These are phyloP conservation scores for Polymixis flavicincta DNA, from an alignment of 2,888 invertebrate genomes.

Conservation along the genomic window DNA sequence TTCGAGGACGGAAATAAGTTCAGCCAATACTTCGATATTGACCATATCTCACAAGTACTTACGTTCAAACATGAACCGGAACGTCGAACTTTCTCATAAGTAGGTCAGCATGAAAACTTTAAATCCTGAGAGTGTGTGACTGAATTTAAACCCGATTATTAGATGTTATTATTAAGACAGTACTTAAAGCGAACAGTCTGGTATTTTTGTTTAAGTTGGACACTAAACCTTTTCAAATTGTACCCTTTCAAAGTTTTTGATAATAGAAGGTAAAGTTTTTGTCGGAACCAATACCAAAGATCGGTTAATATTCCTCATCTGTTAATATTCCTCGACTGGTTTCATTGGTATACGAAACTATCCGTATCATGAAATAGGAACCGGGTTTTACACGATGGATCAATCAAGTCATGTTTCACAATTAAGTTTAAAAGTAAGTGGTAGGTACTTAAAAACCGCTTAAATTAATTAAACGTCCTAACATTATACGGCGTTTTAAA, in stretches of 20 bases:
- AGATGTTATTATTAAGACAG: neutral
- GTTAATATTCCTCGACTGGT: neutral
- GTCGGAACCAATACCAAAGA: neutral
- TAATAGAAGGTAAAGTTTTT: neutral
- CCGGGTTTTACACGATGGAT: neutral
- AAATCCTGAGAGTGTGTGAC: neutral
- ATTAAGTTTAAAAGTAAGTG: too few species aligned
- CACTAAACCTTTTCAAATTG: neutral
- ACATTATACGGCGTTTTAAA: neutral
- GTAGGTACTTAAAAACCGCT: too few species aligned
- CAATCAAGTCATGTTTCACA: too few species aligned
- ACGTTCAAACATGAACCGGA: conserved; percentile 15
- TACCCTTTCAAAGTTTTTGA: neutral
- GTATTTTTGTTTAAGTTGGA: neutral
- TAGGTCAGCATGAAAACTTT: conserved; percentile 38
- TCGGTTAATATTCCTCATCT: neutral
- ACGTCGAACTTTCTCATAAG: conserved; percentile 17
- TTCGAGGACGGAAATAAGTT: conserved; percentile 27
- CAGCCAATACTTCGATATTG: conserved; percentile 39
- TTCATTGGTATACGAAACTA: neutral
- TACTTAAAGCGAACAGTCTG: neutral
- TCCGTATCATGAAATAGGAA: too few species aligned
- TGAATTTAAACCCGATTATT: conserved; percentile 4
- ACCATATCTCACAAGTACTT: conserved; percentile 30
- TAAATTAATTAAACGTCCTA: neutral